Evolutionary conservation across 1,140 invertebrate species (phyloP).

Genomic region (Drosophila funebris): DNA sequence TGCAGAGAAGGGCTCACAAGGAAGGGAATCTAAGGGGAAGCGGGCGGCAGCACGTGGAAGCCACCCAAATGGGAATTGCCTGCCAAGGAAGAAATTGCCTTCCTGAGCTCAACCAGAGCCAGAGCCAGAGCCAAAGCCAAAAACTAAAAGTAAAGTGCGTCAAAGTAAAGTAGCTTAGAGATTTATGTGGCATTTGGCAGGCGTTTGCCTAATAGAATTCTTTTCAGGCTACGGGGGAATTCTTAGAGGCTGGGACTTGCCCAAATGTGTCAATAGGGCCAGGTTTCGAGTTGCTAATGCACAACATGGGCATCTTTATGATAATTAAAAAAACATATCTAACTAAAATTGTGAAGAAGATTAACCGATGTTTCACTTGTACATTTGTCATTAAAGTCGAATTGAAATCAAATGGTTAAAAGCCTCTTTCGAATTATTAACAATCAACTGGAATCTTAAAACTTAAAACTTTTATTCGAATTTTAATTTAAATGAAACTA

Average conservation of each 20-base stretch:
- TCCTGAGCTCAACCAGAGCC: background rate
- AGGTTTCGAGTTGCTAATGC: slow-evolving; percentile 24
- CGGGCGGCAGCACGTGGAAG: slow-evolving; percentile 15
- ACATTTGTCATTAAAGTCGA: too few relatives aligned
- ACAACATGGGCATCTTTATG: background rate
- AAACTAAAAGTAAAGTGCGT: slow-evolving; percentile 47
- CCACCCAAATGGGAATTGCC: slow-evolving; percentile 78
- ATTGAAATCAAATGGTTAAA: too few relatives aligned
- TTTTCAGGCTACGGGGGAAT: background rate
- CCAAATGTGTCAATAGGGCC: slow-evolving; percentile 43
- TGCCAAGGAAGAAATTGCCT: slow-evolving; percentile 5
- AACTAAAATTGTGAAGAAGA: too few relatives aligned
- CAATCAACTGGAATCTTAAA: too few relatives aligned
- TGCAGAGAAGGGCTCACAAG: slow-evolving; percentile 46
- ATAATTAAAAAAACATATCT: slow-evolving; percentile 30
- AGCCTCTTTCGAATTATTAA: too few relatives aligned
- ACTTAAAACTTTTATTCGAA: too few relatives aligned
- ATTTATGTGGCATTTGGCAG: slow-evolving; percentile 68
- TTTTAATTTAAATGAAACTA: too few relatives aligned
- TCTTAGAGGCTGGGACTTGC: background rate
- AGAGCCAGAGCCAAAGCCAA: background rate
- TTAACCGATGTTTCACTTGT: too few relatives aligned
- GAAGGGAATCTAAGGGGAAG: background rate
- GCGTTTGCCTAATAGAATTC: slow-evolving; percentile 63
- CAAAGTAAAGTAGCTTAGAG: slow-evolving; percentile 76